Evolutionary conservation across 2,888 invertebrate species (phyloP).

Genomic region (Eurois occulta): DNA sequence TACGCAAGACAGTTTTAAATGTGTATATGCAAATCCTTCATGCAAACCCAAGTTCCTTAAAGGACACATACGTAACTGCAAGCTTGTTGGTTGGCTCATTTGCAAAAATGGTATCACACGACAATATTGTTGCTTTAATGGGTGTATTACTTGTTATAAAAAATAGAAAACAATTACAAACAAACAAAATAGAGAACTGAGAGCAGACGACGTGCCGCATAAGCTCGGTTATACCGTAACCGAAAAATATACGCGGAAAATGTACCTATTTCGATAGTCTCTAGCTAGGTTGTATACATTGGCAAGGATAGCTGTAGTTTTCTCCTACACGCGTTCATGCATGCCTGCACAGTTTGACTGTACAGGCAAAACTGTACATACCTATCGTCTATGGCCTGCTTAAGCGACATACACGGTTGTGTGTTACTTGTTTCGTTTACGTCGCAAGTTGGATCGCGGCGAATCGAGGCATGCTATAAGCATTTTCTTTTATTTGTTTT

Average conservation of each 20-base stretch:
- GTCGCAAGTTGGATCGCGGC: background rate
- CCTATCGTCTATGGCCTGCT: background rate
- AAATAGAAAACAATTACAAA: background rate
- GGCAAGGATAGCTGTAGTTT: background rate
- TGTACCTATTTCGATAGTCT: background rate
- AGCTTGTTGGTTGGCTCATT: background rate
- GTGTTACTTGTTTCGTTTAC: background rate
- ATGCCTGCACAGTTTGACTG: background rate
- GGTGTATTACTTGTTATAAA: background rate
- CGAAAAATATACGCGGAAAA: too few species aligned
- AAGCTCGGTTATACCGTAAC: too few species aligned
- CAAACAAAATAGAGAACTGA: too few species aligned
- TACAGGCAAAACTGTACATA: background rate
- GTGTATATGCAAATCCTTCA: background rate
- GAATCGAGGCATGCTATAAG: background rate
- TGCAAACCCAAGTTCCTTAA: background rate
- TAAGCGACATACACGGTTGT: background rate
- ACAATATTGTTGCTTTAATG: background rate
- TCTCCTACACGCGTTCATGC: background rate
- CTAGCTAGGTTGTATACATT: too few species aligned
- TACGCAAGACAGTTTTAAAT: background rate
- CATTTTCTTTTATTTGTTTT: background rate
- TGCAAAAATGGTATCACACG: background rate
- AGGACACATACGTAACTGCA: background rate
- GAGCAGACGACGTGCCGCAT: background rate